Evolutionary conservation across 2,113 vertebrate genomes (phyloP).

Genomic region (Misgurnus anguillicaudatus): DNA sequence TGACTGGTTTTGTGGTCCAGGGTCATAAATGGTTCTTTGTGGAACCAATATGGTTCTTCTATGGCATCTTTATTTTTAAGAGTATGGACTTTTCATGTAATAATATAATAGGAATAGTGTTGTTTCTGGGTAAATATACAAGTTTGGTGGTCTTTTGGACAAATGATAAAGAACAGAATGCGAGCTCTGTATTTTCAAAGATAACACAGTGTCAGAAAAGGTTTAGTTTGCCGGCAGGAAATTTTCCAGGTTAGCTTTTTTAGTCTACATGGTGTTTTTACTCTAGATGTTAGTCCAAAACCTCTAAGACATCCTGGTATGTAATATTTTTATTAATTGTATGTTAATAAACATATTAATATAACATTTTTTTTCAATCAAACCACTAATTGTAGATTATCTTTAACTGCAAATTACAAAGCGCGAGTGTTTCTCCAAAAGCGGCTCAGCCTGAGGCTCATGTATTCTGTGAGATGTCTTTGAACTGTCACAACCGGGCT

Average conservation of each 20-base stretch:
- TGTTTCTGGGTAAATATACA: constrained; percentile 8
- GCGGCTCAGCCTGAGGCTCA: constrained; percentile 60
- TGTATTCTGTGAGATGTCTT: constrained; percentile 70
- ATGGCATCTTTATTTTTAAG: too few species aligned
- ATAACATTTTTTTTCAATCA: constrained; percentile 5
- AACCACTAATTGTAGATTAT: constrained; percentile 44
- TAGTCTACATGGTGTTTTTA: neutral
- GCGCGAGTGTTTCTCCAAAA: constrained; percentile 44
- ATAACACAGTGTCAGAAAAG: neutral
- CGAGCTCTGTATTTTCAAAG: neutral
- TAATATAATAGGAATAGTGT: neutral
- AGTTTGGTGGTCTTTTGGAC: neutral
- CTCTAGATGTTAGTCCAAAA: neutral
- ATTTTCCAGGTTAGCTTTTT: neutral
- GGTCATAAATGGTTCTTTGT: too few species aligned
- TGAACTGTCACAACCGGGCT: constrained; percentile 71
- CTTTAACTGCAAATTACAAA: constrained; percentile 60
- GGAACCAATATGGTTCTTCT: too few species aligned
- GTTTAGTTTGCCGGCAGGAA: neutral
- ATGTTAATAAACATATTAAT: neutral
- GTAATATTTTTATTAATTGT: neutral
- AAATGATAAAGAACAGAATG: neutral
- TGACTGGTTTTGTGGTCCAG: too few species aligned
- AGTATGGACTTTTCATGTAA: too few species aligned
- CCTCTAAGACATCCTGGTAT: neutral